phyloP scores from a whole-genome alignment of 2,113 vertebrate species.

The Mesembrinibis cayennensis region DNA sequence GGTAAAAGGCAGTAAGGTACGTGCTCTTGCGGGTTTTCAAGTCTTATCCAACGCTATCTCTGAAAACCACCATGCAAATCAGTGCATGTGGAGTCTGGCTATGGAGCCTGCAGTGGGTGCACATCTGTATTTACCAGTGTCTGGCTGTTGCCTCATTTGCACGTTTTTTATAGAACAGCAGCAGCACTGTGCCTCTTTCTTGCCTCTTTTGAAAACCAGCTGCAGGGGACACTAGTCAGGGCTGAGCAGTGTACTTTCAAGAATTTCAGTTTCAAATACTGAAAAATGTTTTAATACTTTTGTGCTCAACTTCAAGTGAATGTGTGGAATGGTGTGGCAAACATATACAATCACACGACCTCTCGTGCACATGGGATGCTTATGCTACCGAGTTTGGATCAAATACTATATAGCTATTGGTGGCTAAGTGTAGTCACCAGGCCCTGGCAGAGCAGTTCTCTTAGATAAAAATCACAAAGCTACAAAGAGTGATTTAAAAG shows the following conservation, averaged over 20 bases:
- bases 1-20: not conserved
- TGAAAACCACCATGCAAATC: not conserved
- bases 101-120: too few species aligned
- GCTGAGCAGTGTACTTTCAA: not conserved
- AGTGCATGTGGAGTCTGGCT: not conserved
- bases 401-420: not conserved
- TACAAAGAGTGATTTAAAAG: not conserved
- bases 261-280: not conserved
- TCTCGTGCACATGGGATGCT: not conserved
- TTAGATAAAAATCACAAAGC: not conserved
- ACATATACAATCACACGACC: not conserved
- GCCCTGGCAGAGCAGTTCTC: not conserved
- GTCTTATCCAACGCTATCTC: not conserved
- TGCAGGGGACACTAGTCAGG: not conserved
- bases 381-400: not conserved
- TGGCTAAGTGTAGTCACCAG: not conserved
- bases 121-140: not conserved
- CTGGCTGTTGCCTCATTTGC: not conserved
- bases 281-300: not conserved
- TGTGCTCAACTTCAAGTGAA: not conserved
- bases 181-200: too few species aligned
- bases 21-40: not conserved
- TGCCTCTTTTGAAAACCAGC: not conserved
- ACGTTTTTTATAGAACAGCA: accelerated
- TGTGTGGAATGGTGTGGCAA: not conserved